A percentile compares a stretch with the other conserved stretches of the same genome.
Conservation (phyloP, 2,888 invertebrate species). For the Monochamus alternatus region DNA sequence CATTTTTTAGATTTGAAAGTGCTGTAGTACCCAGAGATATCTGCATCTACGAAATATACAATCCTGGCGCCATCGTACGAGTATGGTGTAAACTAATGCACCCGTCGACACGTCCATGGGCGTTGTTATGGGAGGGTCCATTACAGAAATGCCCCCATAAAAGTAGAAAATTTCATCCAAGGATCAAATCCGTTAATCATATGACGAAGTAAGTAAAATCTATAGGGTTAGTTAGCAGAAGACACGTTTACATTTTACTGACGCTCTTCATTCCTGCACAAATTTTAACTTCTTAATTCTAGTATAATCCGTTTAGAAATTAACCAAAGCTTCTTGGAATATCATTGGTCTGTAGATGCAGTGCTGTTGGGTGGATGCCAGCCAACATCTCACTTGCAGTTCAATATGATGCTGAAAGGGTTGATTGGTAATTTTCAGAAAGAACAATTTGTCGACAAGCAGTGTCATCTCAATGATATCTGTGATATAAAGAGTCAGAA, state of each 20-base stretch:
- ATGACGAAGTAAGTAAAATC: conserved; percentile 72
- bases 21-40: conserved; percentile 81
- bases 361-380: conserved; percentile 81
- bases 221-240: too few relatives aligned
- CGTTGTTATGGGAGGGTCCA: conserved; percentile 83
- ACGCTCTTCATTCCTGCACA: too few relatives aligned
- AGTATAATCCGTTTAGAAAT: conserved; percentile 90
- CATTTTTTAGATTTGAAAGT: conserved; percentile 74
- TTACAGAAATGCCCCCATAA: conserved; percentile 75
- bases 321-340: conserved; percentile 85
- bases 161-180: conserved; percentile 85
- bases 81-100: conserved; percentile 78
- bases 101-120: conserved; percentile 75
- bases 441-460: conserved; percentile 4
- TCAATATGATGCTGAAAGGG: conserved; percentile 57
- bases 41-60: conserved; percentile 88
- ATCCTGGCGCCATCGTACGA: conserved; percentile 87
- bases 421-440: conserved; percentile 48
- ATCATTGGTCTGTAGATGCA: conserved; percentile 92
- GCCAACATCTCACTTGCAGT: conserved; percentile 60
- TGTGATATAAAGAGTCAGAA: conserved; percentile 37
- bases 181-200: conserved; percentile 75
- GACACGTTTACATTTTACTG: too few relatives aligned
- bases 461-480: conserved; percentile 4
- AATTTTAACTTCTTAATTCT: conserved; percentile 53